A percentile compares a stretch with the other conserved stretches of the same genome.
Evolutionary conservation across 2,113 vertebrate species (phyloP).

Genomic region (Myotis brandtii): DNA sequence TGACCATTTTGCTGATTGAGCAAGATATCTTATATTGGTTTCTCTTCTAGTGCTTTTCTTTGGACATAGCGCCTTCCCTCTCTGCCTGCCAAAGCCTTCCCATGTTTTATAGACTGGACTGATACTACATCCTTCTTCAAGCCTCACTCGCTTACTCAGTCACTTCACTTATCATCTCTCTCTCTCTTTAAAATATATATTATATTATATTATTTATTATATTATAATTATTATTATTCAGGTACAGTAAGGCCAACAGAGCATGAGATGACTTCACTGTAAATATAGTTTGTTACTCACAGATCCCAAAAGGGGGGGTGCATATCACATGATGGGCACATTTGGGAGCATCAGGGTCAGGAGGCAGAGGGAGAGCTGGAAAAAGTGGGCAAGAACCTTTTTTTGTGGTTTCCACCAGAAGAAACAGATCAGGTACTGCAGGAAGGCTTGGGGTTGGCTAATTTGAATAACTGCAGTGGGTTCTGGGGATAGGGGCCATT

Average conservation of each 20-base stretch:
- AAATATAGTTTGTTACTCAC: not conserved
- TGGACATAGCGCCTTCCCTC: not conserved
- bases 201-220: too few species aligned
- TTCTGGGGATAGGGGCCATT: not conserved
- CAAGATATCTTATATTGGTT: not conserved
- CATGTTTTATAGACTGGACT: too few species aligned
- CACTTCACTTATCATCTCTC: not conserved
- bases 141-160: not conserved
- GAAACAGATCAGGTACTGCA: too few species aligned
- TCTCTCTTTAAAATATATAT: not conserved
- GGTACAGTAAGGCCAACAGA: not conserved
- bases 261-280: not conserved
- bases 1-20: not conserved
- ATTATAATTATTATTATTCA: not conserved
- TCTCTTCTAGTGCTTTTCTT: not conserved
- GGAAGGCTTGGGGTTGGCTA: not conserved
- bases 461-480: not conserved
- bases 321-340: rapidly evolving
- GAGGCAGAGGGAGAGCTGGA: not conserved
- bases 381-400: not conserved
- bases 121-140: not conserved
- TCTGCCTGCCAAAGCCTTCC: not conserved
- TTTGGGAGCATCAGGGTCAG: not conserved
- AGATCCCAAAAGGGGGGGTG: not conserved
- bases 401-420: not conserved